phyloP scores from a whole-genome alignment of 2,797 vertebrate genomes.

The Lepus townsendii region DNA sequence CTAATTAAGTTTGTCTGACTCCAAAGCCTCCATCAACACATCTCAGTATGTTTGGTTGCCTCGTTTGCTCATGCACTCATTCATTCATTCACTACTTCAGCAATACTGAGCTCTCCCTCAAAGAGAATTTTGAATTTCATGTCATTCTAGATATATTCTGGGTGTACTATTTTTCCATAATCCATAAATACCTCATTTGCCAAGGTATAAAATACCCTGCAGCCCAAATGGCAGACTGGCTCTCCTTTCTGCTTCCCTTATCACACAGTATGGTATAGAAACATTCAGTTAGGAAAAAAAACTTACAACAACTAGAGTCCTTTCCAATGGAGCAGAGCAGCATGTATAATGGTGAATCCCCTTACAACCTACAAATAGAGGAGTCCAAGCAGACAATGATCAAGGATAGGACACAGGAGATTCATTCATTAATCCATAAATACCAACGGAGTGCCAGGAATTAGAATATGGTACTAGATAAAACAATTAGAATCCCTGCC shows the following conservation, averaged over 20 bases:
- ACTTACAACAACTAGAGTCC: not conserved
- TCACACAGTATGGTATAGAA: not conserved
- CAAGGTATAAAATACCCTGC: not conserved
- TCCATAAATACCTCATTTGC: not conserved
- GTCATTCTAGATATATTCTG: not conserved
- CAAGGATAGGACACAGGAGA: not conserved
- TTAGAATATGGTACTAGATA: not conserved
- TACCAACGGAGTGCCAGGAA: not conserved
- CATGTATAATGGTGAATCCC: not conserved
- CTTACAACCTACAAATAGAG: not conserved
- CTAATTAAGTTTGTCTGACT: constrained; percentile 49
- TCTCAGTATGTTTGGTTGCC: not conserved
- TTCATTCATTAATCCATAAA: not conserved
- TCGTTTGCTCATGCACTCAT: not conserved
- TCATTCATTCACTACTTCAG: not conserved
- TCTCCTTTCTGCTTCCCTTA: not conserved
- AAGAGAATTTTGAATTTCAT: constrained; percentile 28
- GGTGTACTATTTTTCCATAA: not conserved
- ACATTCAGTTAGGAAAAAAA: not conserved
- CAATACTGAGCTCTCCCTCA: not conserved
- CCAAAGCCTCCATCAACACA: not conserved
- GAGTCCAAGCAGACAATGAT: not conserved
- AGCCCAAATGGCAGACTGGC: not conserved
- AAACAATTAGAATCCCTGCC: not conserved
- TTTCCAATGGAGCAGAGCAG: not conserved